These are phyloP conservation scores for Pristionchus mayeri DNA, from an alignment of 2,888 invertebrate species.

Conservation along the genomic window DNA sequence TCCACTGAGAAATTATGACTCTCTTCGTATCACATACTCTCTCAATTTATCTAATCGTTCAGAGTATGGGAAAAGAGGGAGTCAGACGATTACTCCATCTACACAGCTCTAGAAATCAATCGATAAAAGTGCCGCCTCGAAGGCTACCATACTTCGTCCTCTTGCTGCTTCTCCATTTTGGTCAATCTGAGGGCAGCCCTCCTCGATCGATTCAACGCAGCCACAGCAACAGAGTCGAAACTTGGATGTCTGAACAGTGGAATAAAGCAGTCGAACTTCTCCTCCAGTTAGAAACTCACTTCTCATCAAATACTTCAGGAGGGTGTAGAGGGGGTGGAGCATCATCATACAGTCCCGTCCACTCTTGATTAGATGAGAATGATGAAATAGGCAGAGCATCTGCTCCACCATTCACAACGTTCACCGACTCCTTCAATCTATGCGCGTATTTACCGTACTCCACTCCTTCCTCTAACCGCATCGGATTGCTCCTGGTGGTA, in stretches of 20 bases:
- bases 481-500: background rate
- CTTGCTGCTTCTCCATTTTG: background rate
- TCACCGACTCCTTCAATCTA: background rate
- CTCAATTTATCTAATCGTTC: background rate
- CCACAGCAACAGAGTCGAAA: conserved; percentile 8
- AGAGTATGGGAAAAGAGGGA: background rate
- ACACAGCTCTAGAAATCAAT: no score
- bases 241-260: background rate
- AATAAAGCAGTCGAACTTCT: background rate
- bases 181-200: background rate
- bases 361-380: background rate
- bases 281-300: background rate
- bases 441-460: background rate
- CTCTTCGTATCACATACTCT: no score
- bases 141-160: conserved; percentile 39
- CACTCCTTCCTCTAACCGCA: background rate
- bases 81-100: background rate
- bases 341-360: conserved; percentile 3
- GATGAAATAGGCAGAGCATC: background rate
- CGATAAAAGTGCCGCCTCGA: no score
- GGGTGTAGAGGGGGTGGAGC: background rate
- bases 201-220: background rate
- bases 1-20: no score
- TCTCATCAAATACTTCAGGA: background rate
- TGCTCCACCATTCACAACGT: background rate